Evolutionary conservation across 2,113 vertebrate species (phyloP).

Genomic region (Pseudorasbora parva): DNA sequence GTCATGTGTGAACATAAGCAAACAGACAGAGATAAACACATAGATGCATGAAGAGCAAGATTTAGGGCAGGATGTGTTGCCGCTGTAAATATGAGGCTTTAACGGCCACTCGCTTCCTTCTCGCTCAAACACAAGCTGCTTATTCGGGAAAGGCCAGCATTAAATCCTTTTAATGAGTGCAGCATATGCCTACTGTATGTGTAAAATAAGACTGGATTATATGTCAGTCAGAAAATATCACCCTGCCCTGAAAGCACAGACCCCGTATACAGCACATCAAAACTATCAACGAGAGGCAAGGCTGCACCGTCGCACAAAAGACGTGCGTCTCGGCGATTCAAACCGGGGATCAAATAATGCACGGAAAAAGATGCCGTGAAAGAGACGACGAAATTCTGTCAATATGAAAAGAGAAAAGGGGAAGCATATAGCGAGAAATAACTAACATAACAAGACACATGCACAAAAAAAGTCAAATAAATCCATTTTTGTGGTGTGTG

Average conservation of each 20-base stretch:
- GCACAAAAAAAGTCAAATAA: slow-evolving; percentile 31
- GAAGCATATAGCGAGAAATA: background rate
- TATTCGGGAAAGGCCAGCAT: slow-evolving; percentile 42
- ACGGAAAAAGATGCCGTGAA: background rate
- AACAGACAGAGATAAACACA: slow-evolving; percentile 41
- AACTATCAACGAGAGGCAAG: slow-evolving; percentile 44
- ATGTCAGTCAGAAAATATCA: slow-evolving; percentile 41
- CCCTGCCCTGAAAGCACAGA: slow-evolving; percentile 38
- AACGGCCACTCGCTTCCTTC: slow-evolving; percentile 27
- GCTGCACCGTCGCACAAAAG: background rate
- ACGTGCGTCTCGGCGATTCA: background rate
- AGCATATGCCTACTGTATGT: slow-evolving; percentile 55
- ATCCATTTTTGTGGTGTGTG: slow-evolving; percentile 20
- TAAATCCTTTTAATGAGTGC: slow-evolving; percentile 59
- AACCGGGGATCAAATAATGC: slow-evolving; percentile 18
- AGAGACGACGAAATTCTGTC: background rate
- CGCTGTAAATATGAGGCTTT: slow-evolving; percentile 51
- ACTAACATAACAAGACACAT: slow-evolving; percentile 22
- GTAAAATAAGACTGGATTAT: slow-evolving; percentile 58
- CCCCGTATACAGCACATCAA: background rate
- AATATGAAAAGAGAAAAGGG: background rate
- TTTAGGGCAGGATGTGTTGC: slow-evolving; percentile 50
- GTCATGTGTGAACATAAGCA: slow-evolving; percentile 41
- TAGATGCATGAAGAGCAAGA: slow-evolving; percentile 6
- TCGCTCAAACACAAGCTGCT: slow-evolving; percentile 41